Percentiles rank a stretch among this genome's conserved stretches.
phyloP scores from a whole-genome alignment of 2,113 vertebrate genomes.

The Sorex araneus region DNA sequence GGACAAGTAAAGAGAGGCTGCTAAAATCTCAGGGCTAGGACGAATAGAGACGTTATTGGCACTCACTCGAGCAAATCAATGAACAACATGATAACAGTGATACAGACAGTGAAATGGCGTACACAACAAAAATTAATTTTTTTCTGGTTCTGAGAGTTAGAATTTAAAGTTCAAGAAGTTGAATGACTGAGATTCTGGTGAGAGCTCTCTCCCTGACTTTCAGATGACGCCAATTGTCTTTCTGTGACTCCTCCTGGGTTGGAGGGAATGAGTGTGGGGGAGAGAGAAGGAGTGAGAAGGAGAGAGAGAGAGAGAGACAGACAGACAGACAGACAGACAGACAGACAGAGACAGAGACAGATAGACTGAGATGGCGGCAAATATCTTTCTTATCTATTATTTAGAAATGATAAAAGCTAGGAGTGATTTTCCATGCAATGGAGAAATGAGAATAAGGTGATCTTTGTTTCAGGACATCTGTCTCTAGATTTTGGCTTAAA shows the following conservation, averaged over 20 bases:
- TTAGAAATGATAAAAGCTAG: neutral
- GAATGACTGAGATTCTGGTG: neutral
- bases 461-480: constrained; percentile 77
- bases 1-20: no score
- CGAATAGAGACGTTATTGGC: no score
- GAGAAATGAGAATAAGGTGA: constrained; percentile 38
- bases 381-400: constrained; percentile 23
- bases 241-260: neutral
- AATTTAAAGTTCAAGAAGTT: neutral
- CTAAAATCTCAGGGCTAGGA: no score
- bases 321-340: neutral
- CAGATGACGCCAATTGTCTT: neutral
- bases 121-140: neutral
- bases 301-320: neutral
- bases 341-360: no score
- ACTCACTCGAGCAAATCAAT: no score
- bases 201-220: neutral
- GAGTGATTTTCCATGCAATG: constrained; percentile 60
- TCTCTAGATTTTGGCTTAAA: constrained; percentile 74
- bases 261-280: neutral
- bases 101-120: no score
- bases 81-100: no score
- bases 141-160: neutral
- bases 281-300: neutral
- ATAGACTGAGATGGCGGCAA: no score